Evolutionary conservation across 2,113 vertebrate genomes (phyloP).

Genomic region (Phalacrocorax carbo): DNA sequence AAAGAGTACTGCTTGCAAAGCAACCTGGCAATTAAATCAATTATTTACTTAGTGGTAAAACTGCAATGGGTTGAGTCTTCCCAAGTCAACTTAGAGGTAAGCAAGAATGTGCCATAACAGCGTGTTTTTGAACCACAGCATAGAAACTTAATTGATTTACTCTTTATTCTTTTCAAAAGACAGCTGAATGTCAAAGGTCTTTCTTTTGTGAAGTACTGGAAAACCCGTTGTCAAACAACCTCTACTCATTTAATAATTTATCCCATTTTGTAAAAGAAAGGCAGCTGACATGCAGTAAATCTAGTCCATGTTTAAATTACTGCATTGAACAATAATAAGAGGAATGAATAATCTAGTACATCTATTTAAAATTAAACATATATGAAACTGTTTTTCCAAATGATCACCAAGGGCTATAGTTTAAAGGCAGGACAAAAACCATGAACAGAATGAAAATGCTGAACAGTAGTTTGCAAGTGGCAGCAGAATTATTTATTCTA

Average conservation of each 20-base stretch:
- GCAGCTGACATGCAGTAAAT: conserved; percentile 76
- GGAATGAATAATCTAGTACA: conserved; percentile 77
- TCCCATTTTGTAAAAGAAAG: conserved; percentile 79
- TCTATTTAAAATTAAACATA: conserved; percentile 83
- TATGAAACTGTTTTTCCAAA: conserved; percentile 78
- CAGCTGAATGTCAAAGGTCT: conserved; percentile 80
- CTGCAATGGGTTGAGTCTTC: neutral
- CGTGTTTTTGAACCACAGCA: conserved; percentile 59
- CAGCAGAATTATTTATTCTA: conserved; percentile 81
- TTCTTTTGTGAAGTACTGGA: conserved; percentile 78
- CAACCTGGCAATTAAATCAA: neutral
- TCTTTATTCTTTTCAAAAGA: conserved; percentile 80
- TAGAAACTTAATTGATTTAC: conserved; percentile 78
- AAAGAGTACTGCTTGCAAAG: neutral
- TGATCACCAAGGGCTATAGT: conserved; percentile 79
- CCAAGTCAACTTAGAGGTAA: conserved; percentile 66
- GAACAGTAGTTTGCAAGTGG: conserved; percentile 73
- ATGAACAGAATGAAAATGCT: conserved; percentile 72
- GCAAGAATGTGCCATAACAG: conserved; percentile 40
- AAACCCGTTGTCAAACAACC: conserved; percentile 81
- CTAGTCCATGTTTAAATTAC: conserved; percentile 77
- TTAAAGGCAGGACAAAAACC: conserved; percentile 72
- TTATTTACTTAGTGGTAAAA: neutral
- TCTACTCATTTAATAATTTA: conserved; percentile 82
- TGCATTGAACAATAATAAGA: conserved; percentile 76